Evolutionary conservation across 1,140 invertebrate genomes (phyloP), one percentile per base, ranked within the genome.

Genomic region (Drosophila tsacasi): DNA sequence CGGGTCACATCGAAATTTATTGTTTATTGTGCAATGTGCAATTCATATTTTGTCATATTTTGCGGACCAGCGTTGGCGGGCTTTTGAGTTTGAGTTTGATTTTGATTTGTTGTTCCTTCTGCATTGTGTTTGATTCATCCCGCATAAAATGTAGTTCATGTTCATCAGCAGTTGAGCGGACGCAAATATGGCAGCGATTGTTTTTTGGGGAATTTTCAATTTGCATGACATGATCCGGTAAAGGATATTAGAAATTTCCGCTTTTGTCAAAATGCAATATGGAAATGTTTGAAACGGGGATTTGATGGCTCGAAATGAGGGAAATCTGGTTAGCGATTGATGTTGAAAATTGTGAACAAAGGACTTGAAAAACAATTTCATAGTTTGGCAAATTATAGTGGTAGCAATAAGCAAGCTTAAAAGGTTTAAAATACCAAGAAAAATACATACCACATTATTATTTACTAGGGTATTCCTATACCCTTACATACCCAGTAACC

Each of bases 11-110:
- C 60, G 55, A 76, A 86, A 86, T 87, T 86, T 86, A 87, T 86
- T 86, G 83, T 86, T 86, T 83, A 86, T 87, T 86, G 81, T 83
- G 65, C 64, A 42, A 75, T 75, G 80, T 79, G 72, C 60, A 83
- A 85, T 84, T 84, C 81, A 84, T 81, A 84, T 83, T 80, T 86
- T 83, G 80, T 83, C 79, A 87, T 79, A 83, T 79, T 86, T 72
- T 76, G 69, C 69, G 59, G 55, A 27, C 52, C 40, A 39, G 44
- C 40, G n/a, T 55, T 21, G 55, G 67, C 78, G 62, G 69, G 44
- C 65, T 63, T 55, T 67, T 74, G 75, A 79, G 67, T 55, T 67
- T 81, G 79, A 75, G 67, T 50, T 52, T 52, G 49, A 52, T 87
- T 86, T 86, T 79, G 84, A 87, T 86, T 77, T 81, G 79, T 64